Evolutionary conservation across 2,888 invertebrate species (phyloP).

Genomic region (Drosophila hamatofila): DNA sequence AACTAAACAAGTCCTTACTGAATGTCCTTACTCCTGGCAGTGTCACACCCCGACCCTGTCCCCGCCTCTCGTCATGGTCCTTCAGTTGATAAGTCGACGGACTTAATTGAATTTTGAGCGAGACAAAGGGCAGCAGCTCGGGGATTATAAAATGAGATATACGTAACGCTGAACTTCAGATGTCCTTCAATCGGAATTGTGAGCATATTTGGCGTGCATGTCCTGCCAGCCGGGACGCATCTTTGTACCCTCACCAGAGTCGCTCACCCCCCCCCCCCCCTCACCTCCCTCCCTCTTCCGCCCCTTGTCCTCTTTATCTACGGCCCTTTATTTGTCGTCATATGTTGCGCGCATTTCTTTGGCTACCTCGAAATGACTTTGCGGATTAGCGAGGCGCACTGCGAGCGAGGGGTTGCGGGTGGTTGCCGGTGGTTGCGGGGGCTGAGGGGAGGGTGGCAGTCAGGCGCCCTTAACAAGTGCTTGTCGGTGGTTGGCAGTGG

Average conservation of each 20-base stretch:
- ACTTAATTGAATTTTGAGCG: slow-evolving; percentile 70
- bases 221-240: slow-evolving; percentile 29
- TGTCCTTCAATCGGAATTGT: slow-evolving; percentile 62
- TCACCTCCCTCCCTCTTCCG: not conserved
- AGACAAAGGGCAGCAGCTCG: slow-evolving; percentile 63
- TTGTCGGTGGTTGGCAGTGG: slow-evolving; percentile 33
- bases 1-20: slow-evolving; percentile 5
- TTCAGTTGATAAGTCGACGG: slow-evolving; percentile 22
- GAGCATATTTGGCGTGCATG: slow-evolving; percentile 79
- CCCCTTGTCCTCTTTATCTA: not conserved
- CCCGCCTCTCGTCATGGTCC: not conserved
- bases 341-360: slow-evolving; percentile 76
- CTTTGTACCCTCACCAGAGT: slow-evolving; percentile 19
- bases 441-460: not conserved
- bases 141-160: slow-evolving; percentile 69
- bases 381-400: slow-evolving; percentile 71
- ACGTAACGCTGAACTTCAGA: slow-evolving; percentile 13
- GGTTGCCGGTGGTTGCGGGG: not conserved
- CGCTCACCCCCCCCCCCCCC: not conserved
- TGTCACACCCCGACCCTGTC: not conserved
- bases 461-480: slow-evolving; percentile 33
- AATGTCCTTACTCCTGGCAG: not conserved
- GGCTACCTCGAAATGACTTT: slow-evolving; percentile 74
- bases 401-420: not conserved
- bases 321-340: slow-evolving; percentile 60